Percentiles rank a stretch among this genome's conserved stretches.
Conservation (phyloP, 2,797 vertebrate species). For the Ibycter americanus region DNA sequence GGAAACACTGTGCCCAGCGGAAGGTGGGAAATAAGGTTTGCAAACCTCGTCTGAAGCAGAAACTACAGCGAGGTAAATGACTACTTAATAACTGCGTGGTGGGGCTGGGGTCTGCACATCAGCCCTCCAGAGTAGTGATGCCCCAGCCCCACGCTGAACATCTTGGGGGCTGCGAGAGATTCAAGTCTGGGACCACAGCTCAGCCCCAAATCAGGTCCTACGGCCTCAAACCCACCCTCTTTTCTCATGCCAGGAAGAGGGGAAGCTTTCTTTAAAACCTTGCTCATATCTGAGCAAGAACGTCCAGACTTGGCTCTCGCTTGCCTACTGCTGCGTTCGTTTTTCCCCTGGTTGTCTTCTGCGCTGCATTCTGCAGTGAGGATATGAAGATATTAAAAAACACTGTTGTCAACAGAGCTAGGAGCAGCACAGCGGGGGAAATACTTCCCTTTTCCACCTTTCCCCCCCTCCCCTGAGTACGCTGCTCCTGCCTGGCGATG, state of each 20-base stretch:
- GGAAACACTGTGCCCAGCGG: background rate
- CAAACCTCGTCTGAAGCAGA: background rate
- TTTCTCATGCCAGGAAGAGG: background rate
- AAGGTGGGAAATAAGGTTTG: background rate
- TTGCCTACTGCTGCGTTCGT: background rate
- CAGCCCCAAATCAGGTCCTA: background rate
- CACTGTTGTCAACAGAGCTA: background rate
- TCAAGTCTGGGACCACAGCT: background rate
- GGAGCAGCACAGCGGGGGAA: background rate
- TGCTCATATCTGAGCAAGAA: background rate
- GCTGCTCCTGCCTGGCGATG: rapidly evolving
- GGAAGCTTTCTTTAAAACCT: background rate
- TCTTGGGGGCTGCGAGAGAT: background rate
- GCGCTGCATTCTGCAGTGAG: background rate
- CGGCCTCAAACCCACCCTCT: background rate
- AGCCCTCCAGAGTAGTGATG: background rate
- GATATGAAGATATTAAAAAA: background rate
- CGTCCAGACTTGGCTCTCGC: background rate
- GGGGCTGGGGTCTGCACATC: background rate
- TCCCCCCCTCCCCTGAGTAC: background rate
- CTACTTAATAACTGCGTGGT: background rate
- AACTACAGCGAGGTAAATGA: background rate
- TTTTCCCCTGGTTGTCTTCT: background rate
- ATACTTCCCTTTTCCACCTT: background rate
- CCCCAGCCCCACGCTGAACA: background rate